Base-by-base conservation (phyloP, 2,888 invertebrate species). In the Lydus trimaculatus region DNA sequence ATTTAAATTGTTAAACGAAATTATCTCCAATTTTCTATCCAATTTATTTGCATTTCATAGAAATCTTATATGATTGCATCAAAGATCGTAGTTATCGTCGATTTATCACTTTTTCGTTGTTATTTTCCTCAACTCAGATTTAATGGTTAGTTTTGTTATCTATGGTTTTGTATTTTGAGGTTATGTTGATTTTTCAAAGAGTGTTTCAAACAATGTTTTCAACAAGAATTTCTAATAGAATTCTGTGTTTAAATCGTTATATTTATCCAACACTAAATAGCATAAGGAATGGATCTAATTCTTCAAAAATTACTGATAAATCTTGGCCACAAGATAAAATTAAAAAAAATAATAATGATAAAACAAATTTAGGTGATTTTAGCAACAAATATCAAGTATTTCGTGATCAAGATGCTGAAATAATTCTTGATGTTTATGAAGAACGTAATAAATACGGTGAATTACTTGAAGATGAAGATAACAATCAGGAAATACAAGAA, bases 361-460 rank as follows among this genome's bases (percentile, higher is more conserved):
- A 52, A 5, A 64, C 39, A 23, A 68, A 66, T 69, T 73, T 81
- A 59, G 79, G 81, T 9, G 78, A 80, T 64, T 78, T 82, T 63
- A 72, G 76, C 43, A 73, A 79, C 25, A 92, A 91, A 85, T 93
- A 91, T 81, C 89, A 91, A 85, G 83, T 91, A 72, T 93, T 93
- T 82, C 88, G 88, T 23, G 94, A 94, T 77, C 87, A 89, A 74
- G 92, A 94, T 81, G 86, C 92, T 0, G 85, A 88, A 15, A 84
- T 92, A 71, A 91, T 95, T 76, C 89, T 92, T 73, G 92, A 95
- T 81, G 89, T 93, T 23, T 90, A 89, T 64, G 94, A 94, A 76
- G 93, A 93, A 83, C 80, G 83, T 67, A 74, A 80, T 56, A 84
- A 82, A 74, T 79, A 81, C 65, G 75, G 79, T 28, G 69, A 76